A percentile compares a stretch with the other conserved stretches of the same genome.
These are phyloP conservation scores for Salticus scenicus DNA, from an alignment of 2,888 invertebrate species.

Conservation along the genomic window DNA sequence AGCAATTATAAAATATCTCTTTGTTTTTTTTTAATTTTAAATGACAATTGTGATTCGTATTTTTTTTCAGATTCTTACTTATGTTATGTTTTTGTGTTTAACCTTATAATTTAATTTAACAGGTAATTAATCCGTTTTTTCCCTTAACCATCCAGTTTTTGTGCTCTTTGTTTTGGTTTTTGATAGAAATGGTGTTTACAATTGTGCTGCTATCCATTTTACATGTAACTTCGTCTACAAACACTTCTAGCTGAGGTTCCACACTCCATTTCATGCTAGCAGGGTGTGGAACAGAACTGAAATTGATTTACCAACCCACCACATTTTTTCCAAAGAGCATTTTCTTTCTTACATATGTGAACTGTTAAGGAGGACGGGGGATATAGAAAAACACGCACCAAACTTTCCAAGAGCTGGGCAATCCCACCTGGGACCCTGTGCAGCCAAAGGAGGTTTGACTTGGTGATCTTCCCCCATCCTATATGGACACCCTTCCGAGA, in stretches of 20 bases:
- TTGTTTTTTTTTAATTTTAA: too few relatives aligned
- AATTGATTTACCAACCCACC: not conserved
- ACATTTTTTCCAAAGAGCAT: not conserved
- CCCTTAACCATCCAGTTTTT: too few relatives aligned
- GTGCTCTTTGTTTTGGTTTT: not conserved
- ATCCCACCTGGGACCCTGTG: slow-evolving; percentile 2
- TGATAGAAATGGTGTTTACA: too few relatives aligned
- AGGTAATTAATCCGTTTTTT: too few relatives aligned
- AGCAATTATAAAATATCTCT: too few relatives aligned
- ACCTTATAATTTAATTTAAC: too few relatives aligned
- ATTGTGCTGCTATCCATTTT: too few relatives aligned
- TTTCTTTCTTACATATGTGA: slow-evolving; percentile 9
- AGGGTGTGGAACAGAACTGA: not conserved
- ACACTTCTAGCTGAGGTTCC: not conserved
- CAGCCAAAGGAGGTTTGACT: not conserved
- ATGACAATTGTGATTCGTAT: too few relatives aligned
- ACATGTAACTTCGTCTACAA: not conserved
- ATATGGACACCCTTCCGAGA: not conserved
- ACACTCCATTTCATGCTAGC: not conserved
- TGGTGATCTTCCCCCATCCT: not conserved
- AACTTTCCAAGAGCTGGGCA: slow-evolving; percentile 15
- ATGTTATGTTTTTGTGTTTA: too few relatives aligned
- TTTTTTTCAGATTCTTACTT: too few relatives aligned
- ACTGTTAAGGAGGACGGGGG: slow-evolving; percentile 2
- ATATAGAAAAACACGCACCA: not conserved